Percentiles rank a stretch among this genome's conserved stretches.
Evolutionary conservation across 2,113 vertebrate genomes (phyloP).

Genomic region (Nettapus auritus): DNA sequence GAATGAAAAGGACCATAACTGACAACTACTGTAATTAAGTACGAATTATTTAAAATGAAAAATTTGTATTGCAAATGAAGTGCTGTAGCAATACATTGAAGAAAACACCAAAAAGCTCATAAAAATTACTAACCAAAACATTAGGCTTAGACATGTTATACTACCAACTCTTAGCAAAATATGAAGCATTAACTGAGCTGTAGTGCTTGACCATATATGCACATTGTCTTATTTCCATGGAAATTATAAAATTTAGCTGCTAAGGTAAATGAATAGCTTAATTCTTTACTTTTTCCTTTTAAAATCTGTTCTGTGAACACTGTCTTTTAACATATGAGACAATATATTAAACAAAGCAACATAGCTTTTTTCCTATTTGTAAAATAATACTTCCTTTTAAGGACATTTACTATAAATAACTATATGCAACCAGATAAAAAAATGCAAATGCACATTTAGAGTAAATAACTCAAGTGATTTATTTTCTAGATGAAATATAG

Average conservation of each 20-base stretch:
- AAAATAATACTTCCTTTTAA: not conserved
- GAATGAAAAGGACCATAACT: conserved; percentile 70
- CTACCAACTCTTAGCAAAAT: conserved; percentile 29
- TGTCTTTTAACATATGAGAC: not conserved
- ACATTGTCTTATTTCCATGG: not conserved
- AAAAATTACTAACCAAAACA: conserved; percentile 57
- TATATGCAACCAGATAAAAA: not conserved
- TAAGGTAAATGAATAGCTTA: no score
- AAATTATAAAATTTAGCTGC: not conserved
- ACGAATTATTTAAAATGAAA: conserved; percentile 68
- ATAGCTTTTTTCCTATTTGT: not conserved
- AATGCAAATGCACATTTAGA: not conserved
- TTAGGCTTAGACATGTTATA: conserved; percentile 41
- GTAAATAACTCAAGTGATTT: not conserved
- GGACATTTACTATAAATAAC: not conserved
- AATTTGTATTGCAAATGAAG: conserved; percentile 72
- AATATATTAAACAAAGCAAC: not conserved
- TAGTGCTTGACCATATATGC: not conserved
- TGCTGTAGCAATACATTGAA: conserved; percentile 56
- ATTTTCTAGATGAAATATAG: not conserved
- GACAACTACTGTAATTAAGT: conserved; percentile 69
- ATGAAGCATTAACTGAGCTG: not conserved
- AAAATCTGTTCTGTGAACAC: not conserved
- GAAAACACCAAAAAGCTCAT: conserved; percentile 53
- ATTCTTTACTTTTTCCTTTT: not conserved